phyloP scores from a whole-genome alignment of 2,888 invertebrate genomes.

The Oxystoma pomonae region DNA sequence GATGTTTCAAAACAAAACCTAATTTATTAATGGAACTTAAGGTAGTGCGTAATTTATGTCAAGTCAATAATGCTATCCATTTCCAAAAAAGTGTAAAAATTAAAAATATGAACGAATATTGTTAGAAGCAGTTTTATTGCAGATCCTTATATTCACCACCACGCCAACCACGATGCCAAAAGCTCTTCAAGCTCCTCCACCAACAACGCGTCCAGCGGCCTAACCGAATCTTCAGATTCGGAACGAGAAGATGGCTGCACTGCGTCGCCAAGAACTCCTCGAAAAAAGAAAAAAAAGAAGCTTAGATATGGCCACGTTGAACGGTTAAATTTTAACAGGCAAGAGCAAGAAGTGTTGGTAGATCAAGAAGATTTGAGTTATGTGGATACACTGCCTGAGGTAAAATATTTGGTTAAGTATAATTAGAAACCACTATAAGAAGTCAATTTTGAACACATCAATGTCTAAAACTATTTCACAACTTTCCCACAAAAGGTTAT shows the following conservation, averaged over 20 bases:
- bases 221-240: constrained; percentile 63
- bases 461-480: too few relatives aligned
- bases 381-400: constrained; percentile 83
- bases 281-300: constrained; percentile 58
- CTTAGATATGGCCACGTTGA: constrained; percentile 39
- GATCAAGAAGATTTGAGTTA: constrained; percentile 64
- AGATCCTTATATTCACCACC: not conserved
- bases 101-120: too few relatives aligned
- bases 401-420: too few relatives aligned
- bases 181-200: constrained; percentile 54
- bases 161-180: constrained; percentile 42
- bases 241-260: constrained; percentile 68
- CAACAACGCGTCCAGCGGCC: constrained; percentile 49
- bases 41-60: too few relatives aligned
- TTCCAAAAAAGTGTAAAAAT: too few relatives aligned
- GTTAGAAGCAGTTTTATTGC: too few relatives aligned
- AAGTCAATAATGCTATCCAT: too few relatives aligned
- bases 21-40: too few relatives aligned
- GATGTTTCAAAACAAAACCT: too few relatives aligned
- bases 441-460: too few relatives aligned
- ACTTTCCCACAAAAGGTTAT: too few relatives aligned
- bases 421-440: too few relatives aligned
- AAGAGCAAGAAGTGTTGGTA: constrained; percentile 31
- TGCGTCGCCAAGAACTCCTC: constrained; percentile 77
- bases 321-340: constrained; percentile 31